Base-by-base conservation (phyloP, 2,888 invertebrate genomes). In the Philaethria dido region DNA sequence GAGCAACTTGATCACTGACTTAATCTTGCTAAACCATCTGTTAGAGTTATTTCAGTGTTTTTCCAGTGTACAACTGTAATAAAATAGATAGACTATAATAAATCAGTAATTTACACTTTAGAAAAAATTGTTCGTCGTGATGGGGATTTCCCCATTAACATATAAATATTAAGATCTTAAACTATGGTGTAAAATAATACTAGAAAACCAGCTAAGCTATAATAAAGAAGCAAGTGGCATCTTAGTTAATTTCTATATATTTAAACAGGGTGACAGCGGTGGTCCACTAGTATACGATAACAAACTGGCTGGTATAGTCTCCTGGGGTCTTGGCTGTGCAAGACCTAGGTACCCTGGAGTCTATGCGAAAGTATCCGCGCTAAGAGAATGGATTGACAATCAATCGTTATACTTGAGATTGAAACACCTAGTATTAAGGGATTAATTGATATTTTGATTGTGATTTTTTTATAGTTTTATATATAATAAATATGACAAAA, bases 241-340 rank as follows among this genome's bases (percentile, higher is more conserved):
- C n/a, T n/a, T n/a, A 33, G 8, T 39, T 13, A 39, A 39, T 18
- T 14, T 20, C 4, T 57, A 29, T 59, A n/a, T 65, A 63, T 61
- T 22, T 67, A 72, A 77, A 54, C 74, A 93, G 93, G 94, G 94
- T 63, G 87, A 88, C 63, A 93, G 93, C 11, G 94, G 94, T 6
- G 94, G 93, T 2, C 86, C 86, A 0, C 69, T 92, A 0, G 84
- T 89, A 0, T 73, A 83, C 61, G 82, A 93, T 0, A 88, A 88
- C 3, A 91, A 88, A 57, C 82, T 93, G 8, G 89, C 89, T 13
- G 93, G 93, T 0, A 80, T 94, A 0, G 89, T 93, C 0, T 87
- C 92, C 0, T 93, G 89, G 86, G 91, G 93, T 0, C 75, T 89
- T 0, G 93, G 93, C 0, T 93, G 93, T 47, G 93, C 91, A 0